Base-by-base conservation (phyloP, 37 sponge, comb jelly and placozoan species). In the Beroe ovata region DNA sequence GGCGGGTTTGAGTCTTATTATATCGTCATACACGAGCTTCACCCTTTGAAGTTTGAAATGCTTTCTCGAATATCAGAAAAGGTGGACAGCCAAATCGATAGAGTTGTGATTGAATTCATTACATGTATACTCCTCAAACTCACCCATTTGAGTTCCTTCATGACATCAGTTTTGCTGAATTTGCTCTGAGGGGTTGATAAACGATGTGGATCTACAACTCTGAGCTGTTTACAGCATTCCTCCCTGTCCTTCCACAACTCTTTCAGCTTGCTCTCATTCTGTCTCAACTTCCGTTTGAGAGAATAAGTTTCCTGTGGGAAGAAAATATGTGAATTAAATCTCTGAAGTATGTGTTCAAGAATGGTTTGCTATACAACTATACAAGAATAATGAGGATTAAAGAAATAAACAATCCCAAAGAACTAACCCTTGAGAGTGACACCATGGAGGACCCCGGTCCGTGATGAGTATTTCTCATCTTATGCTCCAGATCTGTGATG, bases 71-170 rank as follows among this genome's bases (percentile, higher is more conserved):
- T n/a, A n/a, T n/a, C n/a, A n/a, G n/a, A n/a, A n/a, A n/a, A n/a
- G n/a, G n/a, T n/a, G n/a, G n/a, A n/a, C n/a, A n/a, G n/a, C n/a
- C n/a, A n/a, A n/a, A n/a, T n/a, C n/a, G n/a, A n/a, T n/a, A n/a
- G n/a, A n/a, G n/a, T n/a, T n/a, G n/a, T n/a, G n/a, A n/a, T n/a
- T n/a, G n/a, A n/a, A n/a, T n/a, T n/a, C n/a, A n/a, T n/a, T n/a
- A n/a, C n/a, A n/a, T n/a, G n/a, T n/a, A n/a, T n/a, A n/a, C 54
- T 11, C 6, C 54, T 47, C 6, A 47, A 6, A 66, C 84, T 40
- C 35, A 77, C 84, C 84, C 84, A 77, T 40, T 77, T 77, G 23
- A 77, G 84, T 29, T 77, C 84, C 84, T 77, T 77, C 38, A 77
- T 77, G 28, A 77, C 84, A n/a, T 77, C 84, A 42, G 54, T 35